Base-by-base conservation (phyloP, 2,888 invertebrate genomes). In the Temnothorax unifasciatus region DNA sequence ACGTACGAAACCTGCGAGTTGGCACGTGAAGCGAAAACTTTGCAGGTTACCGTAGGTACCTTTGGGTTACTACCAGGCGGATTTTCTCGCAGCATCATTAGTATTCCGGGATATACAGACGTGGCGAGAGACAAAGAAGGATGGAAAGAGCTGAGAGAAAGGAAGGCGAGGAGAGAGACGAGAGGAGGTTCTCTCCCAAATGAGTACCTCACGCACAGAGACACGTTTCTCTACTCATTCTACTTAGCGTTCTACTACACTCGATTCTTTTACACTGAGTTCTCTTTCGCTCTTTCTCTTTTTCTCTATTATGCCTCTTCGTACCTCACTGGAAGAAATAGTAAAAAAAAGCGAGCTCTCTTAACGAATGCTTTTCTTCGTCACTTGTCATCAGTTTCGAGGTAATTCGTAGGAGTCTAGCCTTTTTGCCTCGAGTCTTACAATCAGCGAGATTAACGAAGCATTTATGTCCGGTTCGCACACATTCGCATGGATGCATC, bases 361-460 rank as follows among this genome's bases (percentile, higher is more conserved):
- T 86, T 87, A 88, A 88, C 89, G 89, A 89, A 89, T 89, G 85
- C 89, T 87, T 89, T 87, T 89, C 88, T 87, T 89, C 89, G 82
- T 87, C 88, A 82, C 79, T 88, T 83, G 84, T 69, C 86, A 38
- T 76, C 54, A 73, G 83, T 41, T 61, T 52, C 52, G 66, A 84
- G 82, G 81, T 88, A 82, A 29, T 47, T 73, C 59, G 38, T 79
- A 59, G 38, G 15, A 71, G 71, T 25, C 21, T 54, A 71, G 79
- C 73, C 87, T 81, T 84, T 77, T 86, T 79, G 59, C 74, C 76
- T 79, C 66, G 77, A 59, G 83, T 88, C 86, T 85, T 86, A 87
- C 81, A 89, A 87, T 88, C 87, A 88, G 79, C 83, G 86, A 83
- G 83, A 89, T 89, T 89, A 89, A 89, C 87, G 85, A 89, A 84